Percentiles rank a stretch among this genome's conserved stretches.
These are phyloP conservation scores for Andrena haemorrhoa DNA, from an alignment of 2,888 invertebrate genomes.

Conservation along the genomic window DNA sequence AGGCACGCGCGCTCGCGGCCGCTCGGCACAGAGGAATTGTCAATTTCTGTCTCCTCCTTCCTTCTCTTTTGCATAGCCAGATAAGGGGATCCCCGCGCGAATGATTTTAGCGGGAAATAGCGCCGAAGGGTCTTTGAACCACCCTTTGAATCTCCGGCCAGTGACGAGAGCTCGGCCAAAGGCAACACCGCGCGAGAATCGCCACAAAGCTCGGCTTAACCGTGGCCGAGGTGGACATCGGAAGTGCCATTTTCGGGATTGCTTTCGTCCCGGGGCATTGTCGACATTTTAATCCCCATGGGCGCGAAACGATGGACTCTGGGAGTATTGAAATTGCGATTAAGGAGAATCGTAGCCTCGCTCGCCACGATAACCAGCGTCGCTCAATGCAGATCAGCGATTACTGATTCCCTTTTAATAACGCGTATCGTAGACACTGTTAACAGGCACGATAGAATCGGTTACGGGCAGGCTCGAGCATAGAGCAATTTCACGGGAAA, in stretches of 20 bases:
- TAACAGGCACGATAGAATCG: conserved; percentile 38
- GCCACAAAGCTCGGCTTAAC: conserved; percentile 58
- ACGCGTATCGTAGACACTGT: conserved; percentile 11
- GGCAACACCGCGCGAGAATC: conserved; percentile 64
- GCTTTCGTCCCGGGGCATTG: conserved; percentile 2
- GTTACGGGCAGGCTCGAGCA: conserved; percentile 2
- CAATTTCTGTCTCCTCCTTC: conserved; percentile 55
- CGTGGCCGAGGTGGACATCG: conserved; percentile 39
- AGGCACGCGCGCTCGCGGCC: conserved; percentile 11
- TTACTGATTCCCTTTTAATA: not conserved
- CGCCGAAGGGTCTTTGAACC: conserved; percentile 64
- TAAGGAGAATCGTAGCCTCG: too few species aligned
- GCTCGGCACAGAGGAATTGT: conserved; percentile 61
- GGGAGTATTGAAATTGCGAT: too few species aligned
- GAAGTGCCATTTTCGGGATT: conserved; percentile 60
- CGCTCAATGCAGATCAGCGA: too few species aligned
- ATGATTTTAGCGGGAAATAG: conserved; percentile 74
- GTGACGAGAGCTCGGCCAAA: conserved; percentile 46
- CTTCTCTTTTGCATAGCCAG: conserved; percentile 67
- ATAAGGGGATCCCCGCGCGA: conserved; percentile 67
- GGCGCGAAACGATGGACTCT: too few species aligned
- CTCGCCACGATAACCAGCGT: too few species aligned
- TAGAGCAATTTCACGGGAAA: conserved; percentile 47
- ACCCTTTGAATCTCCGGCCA: conserved; percentile 57
- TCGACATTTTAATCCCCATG: too few species aligned